A percentile compares a stretch with the other conserved stretches of the same genome.
Conservation (phyloP, 2,888 invertebrate species). For the Galeruca laticollis region DNA sequence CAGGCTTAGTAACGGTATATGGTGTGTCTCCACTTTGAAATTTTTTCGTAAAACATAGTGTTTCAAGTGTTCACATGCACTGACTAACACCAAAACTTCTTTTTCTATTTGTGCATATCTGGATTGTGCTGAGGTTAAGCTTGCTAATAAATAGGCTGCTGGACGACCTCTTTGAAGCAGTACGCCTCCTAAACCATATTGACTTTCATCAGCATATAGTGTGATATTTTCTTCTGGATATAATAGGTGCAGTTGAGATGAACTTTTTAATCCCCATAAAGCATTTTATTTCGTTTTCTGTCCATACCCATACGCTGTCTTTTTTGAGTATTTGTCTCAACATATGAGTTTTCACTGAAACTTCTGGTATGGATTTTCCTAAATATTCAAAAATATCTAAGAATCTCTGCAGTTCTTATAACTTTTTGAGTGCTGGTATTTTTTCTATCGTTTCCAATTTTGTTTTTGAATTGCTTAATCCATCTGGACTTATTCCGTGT, state of each 20-base stretch:
- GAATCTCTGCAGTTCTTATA: slow-evolving; percentile 38
- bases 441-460: slow-evolving; percentile 17
- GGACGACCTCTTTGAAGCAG: slow-evolving; percentile 35
- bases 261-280: slow-evolving; percentile 23
- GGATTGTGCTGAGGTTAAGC: no score
- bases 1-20: slow-evolving; percentile 4
- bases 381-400: slow-evolving; percentile 38
- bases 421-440: slow-evolving; percentile 24
- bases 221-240: slow-evolving; percentile 24
- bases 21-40: slow-evolving; percentile 11
- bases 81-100: not conserved
- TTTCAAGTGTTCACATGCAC: slow-evolving; percentile 7
- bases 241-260: slow-evolving; percentile 9
- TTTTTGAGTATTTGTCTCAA: slow-evolving; percentile 33
- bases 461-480: slow-evolving; percentile 9
- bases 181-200: slow-evolving; percentile 35
- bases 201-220: slow-evolving; percentile 36
- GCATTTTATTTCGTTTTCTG: slow-evolving; percentile 30
- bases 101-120: slow-evolving; percentile 14
- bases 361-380: slow-evolving; percentile 34
- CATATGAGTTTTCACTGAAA: slow-evolving; percentile 28
- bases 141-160: slow-evolving; percentile 35
- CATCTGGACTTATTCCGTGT: not conserved
- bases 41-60: not conserved
- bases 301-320: slow-evolving; percentile 34